A percentile compares a stretch with the other conserved stretches of the same genome.
Conservation (phyloP, 2,797 vertebrate genomes). For the Psittacula echo region DNA sequence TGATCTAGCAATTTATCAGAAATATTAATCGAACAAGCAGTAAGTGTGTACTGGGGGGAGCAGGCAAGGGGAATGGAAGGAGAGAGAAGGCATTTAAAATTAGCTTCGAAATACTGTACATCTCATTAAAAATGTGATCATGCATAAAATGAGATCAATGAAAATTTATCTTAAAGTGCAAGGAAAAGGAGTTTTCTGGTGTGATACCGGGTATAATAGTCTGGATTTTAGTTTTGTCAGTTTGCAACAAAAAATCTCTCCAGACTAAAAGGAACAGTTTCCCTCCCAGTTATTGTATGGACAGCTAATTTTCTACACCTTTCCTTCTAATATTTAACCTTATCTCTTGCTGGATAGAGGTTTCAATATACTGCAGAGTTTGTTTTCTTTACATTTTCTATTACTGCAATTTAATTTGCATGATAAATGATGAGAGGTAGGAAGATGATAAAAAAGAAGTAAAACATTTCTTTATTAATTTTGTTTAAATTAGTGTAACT, state of each 20-base stretch:
- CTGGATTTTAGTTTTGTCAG: constrained; percentile 92
- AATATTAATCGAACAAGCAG: constrained; percentile 85
- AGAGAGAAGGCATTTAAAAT: constrained; percentile 85
- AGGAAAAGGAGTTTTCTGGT: constrained; percentile 87
- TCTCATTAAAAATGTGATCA: constrained; percentile 97
- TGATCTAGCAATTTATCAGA: constrained; percentile 87
- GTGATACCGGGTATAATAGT: constrained; percentile 91
- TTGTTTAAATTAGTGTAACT: constrained; percentile 79
- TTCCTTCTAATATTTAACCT: constrained; percentile 84
- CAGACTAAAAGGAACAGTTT: constrained; percentile 86
- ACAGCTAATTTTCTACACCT: constrained; percentile 85
- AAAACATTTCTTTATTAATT: constrained; percentile 83
- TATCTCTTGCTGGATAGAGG: constrained; percentile 81
- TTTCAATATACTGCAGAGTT: constrained; percentile 82
- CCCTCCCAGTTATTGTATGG: constrained; percentile 85
- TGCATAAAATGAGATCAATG: constrained; percentile 96
- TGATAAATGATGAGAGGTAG: constrained; percentile 82
- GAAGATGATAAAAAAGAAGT: constrained; percentile 74
- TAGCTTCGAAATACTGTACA: constrained; percentile 88
- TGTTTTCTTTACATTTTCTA: constrained; percentile 85
- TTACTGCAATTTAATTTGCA: constrained; percentile 85
- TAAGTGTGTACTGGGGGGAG: constrained; percentile 64
- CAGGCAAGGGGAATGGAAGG: constrained; percentile 67
- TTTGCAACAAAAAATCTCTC: constrained; percentile 89
- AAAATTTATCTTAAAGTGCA: constrained; percentile 90